A percentile compares a stretch with the other conserved stretches of the same genome.
Conservation (phyloP, 2,113 vertebrate species). For the Synchiropus splendidus region DNA sequence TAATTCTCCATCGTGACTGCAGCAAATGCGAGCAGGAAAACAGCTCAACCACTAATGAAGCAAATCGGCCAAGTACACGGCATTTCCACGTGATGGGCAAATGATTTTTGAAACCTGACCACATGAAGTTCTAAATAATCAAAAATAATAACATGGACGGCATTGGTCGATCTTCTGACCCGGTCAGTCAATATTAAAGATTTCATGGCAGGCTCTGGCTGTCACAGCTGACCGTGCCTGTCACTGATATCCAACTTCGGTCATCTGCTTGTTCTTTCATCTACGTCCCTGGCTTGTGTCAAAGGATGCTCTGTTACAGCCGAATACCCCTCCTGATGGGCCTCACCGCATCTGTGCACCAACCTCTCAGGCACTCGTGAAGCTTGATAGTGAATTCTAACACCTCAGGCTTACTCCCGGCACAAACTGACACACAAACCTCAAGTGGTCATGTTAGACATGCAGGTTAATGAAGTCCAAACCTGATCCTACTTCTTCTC, state of each 20-base stretch:
- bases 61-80: too few relatives aligned
- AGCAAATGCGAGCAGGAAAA: too few relatives aligned
- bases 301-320: slow-evolving; percentile 34
- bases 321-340: too few relatives aligned
- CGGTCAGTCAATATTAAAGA: background rate
- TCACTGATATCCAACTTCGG: slow-evolving; percentile 47
- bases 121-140: too few relatives aligned
- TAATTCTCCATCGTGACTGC: too few relatives aligned
- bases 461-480: slow-evolving; percentile 18
- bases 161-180: slow-evolving; percentile 1
- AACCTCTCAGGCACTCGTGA: too few relatives aligned
- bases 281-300: slow-evolving; percentile 27
- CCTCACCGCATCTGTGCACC: too few relatives aligned
- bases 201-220: background rate
- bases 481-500: slow-evolving; percentile 34
- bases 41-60: too few relatives aligned
- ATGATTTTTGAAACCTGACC: too few relatives aligned
- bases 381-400: background rate
- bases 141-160: background rate
- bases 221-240: slow-evolving; percentile 32
- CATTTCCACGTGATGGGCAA: too few relatives aligned
- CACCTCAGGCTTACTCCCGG: background rate
- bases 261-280: slow-evolving; percentile 23
- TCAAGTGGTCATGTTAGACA: slow-evolving; percentile 13
- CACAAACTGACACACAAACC: too few relatives aligned